Percentiles rank a stretch among this genome's conserved stretches.
phyloP scores from a whole-genome alignment of 2,113 vertebrate genomes.

The Chrysemys picta region DNA sequence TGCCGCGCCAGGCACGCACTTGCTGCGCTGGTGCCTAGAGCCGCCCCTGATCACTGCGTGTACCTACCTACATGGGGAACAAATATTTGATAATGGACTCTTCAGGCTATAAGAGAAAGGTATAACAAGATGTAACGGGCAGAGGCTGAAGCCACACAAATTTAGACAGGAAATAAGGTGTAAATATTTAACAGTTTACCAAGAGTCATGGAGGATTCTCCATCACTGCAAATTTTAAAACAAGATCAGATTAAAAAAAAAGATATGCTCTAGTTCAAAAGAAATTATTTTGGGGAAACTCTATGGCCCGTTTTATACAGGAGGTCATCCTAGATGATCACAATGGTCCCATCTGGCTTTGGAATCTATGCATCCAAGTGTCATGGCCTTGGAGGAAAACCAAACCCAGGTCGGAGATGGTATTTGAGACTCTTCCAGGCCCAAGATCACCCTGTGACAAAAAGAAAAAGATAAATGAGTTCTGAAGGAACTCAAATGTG shows the following conservation, averaged over 20 bases:
- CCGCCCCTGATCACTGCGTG: background rate
- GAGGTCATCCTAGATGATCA: background rate
- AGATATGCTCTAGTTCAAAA: background rate
- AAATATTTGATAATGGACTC: background rate
- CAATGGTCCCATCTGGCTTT: background rate
- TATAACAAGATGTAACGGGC: background rate
- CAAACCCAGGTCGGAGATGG: background rate
- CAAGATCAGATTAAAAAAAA: background rate
- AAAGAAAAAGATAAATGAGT: background rate
- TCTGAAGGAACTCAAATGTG: no score
- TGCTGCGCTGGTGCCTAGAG: no score
- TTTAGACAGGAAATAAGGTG: background rate
- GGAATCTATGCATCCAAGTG: background rate
- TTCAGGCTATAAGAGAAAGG: background rate
- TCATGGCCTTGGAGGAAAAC: background rate
- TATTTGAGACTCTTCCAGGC: background rate
- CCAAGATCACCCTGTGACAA: background rate
- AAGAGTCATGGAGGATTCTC: background rate
- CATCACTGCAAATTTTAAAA: background rate
- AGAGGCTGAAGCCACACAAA: background rate
- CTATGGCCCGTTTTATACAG: background rate
- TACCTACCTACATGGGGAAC: background rate
- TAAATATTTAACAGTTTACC: background rate
- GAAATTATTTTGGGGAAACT: background rate
- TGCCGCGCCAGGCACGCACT: no score